These are phyloP conservation scores for Apamea monoglypha DNA, from an alignment of 2,888 invertebrate species.

Conservation along the genomic window DNA sequence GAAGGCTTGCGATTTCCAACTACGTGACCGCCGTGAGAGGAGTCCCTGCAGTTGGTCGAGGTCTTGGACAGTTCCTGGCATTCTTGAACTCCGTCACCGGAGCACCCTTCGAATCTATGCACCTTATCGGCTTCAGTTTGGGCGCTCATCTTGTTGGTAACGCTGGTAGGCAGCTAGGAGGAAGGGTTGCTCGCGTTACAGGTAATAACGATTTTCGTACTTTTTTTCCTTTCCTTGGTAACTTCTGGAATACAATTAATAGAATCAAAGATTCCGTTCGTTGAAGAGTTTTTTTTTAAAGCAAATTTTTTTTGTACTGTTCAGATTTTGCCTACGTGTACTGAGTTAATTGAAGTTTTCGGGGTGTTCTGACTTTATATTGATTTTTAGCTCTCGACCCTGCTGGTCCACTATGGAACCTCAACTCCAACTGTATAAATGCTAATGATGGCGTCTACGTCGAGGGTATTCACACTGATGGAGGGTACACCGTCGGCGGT, in stretches of 20 bases:
- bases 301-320: neutral
- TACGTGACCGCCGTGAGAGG: conserved; percentile 79
- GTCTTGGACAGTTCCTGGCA: conserved; percentile 81
- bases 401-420: conserved; percentile 80
- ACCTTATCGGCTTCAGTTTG: conserved; percentile 88
- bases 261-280: neutral
- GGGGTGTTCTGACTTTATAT: neutral
- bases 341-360: neutral
- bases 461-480: conserved; percentile 86
- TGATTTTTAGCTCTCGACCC: conserved; percentile 78
- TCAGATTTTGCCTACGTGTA: neutral
- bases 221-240: neutral
- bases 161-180: conserved; percentile 79
- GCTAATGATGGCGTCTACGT: conserved; percentile 81
- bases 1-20: conserved; percentile 73
- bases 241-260: neutral
- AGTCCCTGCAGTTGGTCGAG: conserved; percentile 81
- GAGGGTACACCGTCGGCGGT: conserved; percentile 82
- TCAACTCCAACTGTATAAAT: conserved; percentile 70
- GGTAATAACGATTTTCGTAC: conserved; percentile 66
- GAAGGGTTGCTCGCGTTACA: conserved; percentile 80
- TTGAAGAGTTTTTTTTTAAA: neutral
- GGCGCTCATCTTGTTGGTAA: conserved; percentile 86
- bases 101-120: conserved; percentile 75
- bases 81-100: conserved; percentile 77